Evolutionary conservation across 2,888 invertebrate genomes (phyloP).

Genomic region (Nomada fucata): DNA sequence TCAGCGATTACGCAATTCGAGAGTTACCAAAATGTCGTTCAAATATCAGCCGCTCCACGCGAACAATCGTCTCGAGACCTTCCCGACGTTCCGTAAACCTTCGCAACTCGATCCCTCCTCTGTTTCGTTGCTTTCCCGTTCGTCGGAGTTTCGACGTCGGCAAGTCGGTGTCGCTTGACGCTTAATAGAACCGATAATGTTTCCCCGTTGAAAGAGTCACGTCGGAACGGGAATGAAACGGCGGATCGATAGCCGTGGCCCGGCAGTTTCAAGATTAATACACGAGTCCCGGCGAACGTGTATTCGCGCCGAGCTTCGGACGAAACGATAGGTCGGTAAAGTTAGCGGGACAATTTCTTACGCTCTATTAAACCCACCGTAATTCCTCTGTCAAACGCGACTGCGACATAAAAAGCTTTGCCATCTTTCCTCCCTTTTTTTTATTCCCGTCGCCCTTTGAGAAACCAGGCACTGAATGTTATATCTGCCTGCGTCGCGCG

Average conservation of each 20-base stretch:
- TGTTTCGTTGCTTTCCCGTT: background rate
- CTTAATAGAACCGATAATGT: slow-evolving; percentile 30
- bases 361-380: slow-evolving; percentile 54
- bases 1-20: background rate
- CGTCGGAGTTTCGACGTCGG: background rate
- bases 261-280: slow-evolving; percentile 48
- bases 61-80: background rate
- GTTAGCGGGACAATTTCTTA: slow-evolving; percentile 41
- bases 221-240: slow-evolving; percentile 21
- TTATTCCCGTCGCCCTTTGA: background rate
- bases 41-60: too few relatives aligned
- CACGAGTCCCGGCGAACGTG: slow-evolving; percentile 3
- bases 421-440: background rate
- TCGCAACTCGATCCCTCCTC: background rate
- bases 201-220: slow-evolving; percentile 3
- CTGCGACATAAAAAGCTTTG: slow-evolving; percentile 3
- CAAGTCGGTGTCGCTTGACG: slow-evolving; percentile 26
- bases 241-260: slow-evolving; percentile 27
- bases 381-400: slow-evolving; percentile 30
- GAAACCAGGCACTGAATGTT: slow-evolving; percentile 2
- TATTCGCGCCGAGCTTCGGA: slow-evolving; percentile 3
- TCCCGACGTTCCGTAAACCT: slow-evolving; percentile 1
- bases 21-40: background rate
- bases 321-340: slow-evolving; percentile 41
- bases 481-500: slow-evolving; percentile 9